These are phyloP conservation scores for Lipophrys pholis DNA, from an alignment of 2,113 vertebrate species.

Conservation along the genomic window DNA sequence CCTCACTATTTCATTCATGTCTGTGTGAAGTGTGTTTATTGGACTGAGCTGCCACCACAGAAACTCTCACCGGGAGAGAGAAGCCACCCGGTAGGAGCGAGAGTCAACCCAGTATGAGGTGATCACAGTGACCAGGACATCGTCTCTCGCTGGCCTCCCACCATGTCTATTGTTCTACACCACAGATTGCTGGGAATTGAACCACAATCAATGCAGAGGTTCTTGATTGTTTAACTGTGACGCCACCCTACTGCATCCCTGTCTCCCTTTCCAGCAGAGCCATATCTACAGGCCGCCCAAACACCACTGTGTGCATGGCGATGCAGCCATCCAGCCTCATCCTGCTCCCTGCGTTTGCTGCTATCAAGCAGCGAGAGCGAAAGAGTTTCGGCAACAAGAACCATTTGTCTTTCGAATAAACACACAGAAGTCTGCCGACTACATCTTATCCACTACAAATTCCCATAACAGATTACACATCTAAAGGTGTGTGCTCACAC, in stretches of 20 bases:
- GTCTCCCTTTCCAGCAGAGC: constrained; percentile 39
- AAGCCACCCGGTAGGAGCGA: constrained; percentile 28
- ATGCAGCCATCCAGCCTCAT: constrained; percentile 22
- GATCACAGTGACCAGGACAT: constrained; percentile 16
- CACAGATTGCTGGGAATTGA: constrained; percentile 11
- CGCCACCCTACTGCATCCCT: constrained; percentile 27
- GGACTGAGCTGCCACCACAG: constrained; percentile 27
- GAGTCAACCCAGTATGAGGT: constrained; percentile 26
- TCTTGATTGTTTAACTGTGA: constrained; percentile 23
- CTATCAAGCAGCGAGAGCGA: constrained; percentile 31
- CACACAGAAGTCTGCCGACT: constrained; percentile 44
- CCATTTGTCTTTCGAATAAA: constrained; percentile 69
- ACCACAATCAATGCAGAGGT: constrained; percentile 30
- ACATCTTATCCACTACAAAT: constrained; percentile 58
- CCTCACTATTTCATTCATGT: constrained; percentile 15
- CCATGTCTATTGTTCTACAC: constrained; percentile 37
- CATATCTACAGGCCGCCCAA: constrained; percentile 43
- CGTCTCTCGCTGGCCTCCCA: constrained; percentile 26
- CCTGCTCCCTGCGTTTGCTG: constrained; percentile 42
- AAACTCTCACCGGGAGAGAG: constrained; percentile 26
- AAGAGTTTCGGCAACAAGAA: constrained; percentile 30
- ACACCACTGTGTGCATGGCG: constrained; percentile 12
- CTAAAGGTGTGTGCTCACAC: constrained; percentile 58
- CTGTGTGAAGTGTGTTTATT: constrained; percentile 23
- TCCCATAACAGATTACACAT: constrained; percentile 54